A percentile compares a stretch with the other conserved stretches of the same genome.
These are phyloP conservation scores for Garrulus glandarius DNA, from an alignment of 2,797 vertebrate genomes.

Conservation along the genomic window DNA sequence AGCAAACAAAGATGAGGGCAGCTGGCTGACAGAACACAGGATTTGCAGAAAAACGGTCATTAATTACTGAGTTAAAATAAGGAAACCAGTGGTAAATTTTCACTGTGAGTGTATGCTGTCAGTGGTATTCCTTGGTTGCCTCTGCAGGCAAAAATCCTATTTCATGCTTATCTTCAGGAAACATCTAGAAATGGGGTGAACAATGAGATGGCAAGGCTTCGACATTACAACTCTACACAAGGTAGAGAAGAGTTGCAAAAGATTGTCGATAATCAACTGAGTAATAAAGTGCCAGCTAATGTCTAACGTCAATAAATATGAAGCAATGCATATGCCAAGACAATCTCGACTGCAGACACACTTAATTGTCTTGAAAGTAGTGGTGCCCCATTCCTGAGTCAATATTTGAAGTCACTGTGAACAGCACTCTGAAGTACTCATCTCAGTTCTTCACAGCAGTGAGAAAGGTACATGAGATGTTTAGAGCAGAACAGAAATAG, in stretches of 20 bases:
- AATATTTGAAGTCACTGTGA: background rate
- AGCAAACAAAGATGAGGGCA: background rate
- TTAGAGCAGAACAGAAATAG: background rate
- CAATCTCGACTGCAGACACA: background rate
- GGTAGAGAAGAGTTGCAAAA: background rate
- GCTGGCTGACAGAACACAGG: background rate
- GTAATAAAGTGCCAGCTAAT: background rate
- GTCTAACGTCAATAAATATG: background rate
- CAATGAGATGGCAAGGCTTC: background rate
- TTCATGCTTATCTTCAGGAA: background rate
- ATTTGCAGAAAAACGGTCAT: background rate
- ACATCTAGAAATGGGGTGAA: background rate
- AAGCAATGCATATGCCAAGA: background rate
- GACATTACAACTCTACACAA: background rate
- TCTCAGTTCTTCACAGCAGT: background rate
- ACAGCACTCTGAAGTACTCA: fast-evolving
- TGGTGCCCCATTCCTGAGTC: background rate
- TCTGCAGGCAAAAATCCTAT: background rate
- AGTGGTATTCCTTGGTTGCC: background rate
- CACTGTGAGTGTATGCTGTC: background rate
- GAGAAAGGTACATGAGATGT: background rate
- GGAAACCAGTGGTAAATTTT: background rate
- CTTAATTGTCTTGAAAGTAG: background rate
- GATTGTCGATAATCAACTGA: background rate
- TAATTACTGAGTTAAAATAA: background rate